Conservation (phyloP, 2,113 vertebrate species). For the Menidia beryllina region DNA sequence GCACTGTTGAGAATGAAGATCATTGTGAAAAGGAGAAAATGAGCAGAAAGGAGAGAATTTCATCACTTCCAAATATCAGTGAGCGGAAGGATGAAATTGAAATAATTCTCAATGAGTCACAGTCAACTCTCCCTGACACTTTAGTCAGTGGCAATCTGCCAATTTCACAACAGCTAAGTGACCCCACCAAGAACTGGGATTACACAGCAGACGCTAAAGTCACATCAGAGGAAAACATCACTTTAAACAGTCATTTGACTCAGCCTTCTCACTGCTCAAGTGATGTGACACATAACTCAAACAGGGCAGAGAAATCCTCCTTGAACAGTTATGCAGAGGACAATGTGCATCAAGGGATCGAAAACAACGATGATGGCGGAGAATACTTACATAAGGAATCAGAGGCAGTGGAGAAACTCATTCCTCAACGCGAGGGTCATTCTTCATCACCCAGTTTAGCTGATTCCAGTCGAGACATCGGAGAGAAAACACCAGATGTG, state of each 20-base stretch:
- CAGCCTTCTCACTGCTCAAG: constrained; percentile 48
- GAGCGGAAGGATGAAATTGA: constrained; percentile 71
- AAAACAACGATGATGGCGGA: constrained; percentile 30
- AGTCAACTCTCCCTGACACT: constrained; percentile 63
- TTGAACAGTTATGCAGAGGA: constrained; percentile 29
- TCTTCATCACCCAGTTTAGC: constrained; percentile 43
- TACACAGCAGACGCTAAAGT: constrained; percentile 49
- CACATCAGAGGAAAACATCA: constrained; percentile 46
- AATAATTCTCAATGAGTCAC: constrained; percentile 71
- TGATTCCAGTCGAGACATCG: constrained; percentile 9
- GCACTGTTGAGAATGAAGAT: constrained; percentile 47
- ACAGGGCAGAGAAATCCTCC: constrained; percentile 54
- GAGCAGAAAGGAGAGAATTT: constrained; percentile 69
- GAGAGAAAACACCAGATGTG: constrained; percentile 24
- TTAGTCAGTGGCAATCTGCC: constrained; percentile 55
- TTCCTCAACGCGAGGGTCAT: constrained; percentile 36
- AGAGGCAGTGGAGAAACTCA: constrained; percentile 48
- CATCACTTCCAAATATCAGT: constrained; percentile 75
- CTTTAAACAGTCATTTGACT: constrained; percentile 46
- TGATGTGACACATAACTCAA: constrained; percentile 45
- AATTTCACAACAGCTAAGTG: constrained; percentile 61
- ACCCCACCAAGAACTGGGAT: constrained; percentile 56
- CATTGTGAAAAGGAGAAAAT: constrained; percentile 55
- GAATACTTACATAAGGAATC: constrained; percentile 34
- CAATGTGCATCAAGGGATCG: constrained; percentile 31